phyloP scores from a whole-genome alignment of 1,140 invertebrate species.

The Drosophila nebulosa region DNA sequence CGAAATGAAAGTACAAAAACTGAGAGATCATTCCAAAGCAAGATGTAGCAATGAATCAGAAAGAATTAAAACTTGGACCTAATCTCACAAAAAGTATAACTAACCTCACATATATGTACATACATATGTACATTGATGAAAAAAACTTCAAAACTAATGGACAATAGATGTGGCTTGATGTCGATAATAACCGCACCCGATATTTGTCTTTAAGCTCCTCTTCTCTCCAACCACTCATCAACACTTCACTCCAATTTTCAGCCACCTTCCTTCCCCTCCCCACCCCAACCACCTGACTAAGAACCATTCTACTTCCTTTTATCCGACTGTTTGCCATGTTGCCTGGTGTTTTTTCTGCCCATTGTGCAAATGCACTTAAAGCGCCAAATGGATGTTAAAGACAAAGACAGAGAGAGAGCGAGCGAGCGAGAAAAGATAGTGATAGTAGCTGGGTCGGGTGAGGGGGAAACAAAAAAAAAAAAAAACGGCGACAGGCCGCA shows the following conservation, averaged over 20 bases:
- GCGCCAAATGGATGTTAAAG: constrained; percentile 65
- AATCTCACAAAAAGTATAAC: no score
- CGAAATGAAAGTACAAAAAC: no score
- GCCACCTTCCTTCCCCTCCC: no score
- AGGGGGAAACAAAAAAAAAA: neutral
- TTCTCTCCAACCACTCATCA: neutral
- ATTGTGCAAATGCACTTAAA: constrained; percentile 74
- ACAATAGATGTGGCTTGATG: constrained; percentile 28
- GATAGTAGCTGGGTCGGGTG: neutral
- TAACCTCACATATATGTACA: neutral
- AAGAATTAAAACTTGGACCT: no score
- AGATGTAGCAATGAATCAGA: no score
- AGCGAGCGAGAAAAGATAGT: neutral
- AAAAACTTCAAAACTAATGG: neutral
- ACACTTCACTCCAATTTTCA: neutral
- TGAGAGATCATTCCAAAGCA: no score
- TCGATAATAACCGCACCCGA: constrained; percentile 36
- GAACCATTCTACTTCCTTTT: neutral
- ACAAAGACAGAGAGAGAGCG: constrained; percentile 8
- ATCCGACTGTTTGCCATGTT: constrained; percentile 4
- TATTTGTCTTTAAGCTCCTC: neutral
- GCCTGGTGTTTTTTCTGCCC: constrained; percentile 25
- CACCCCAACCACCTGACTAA: no score
- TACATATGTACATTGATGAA: no score
- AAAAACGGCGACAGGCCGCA: constrained; percentile 60